Base-by-base conservation (phyloP, 2,888 invertebrate species). In the Cinara cedri region DNA sequence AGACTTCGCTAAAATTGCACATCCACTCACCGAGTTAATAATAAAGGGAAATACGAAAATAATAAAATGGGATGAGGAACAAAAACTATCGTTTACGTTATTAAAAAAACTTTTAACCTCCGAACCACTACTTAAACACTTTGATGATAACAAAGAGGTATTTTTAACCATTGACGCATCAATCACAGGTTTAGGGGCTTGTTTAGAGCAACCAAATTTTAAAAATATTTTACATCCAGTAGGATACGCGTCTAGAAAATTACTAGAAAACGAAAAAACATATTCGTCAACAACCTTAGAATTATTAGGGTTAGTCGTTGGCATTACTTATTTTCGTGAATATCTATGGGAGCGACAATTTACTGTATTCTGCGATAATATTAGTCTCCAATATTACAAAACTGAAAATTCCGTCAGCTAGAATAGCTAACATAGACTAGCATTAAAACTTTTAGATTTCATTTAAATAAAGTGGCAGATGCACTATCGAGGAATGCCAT, bases 271-370 rank as follows among this genome's bases (percentile, higher is more conserved):
- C 9, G 68, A 60, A 60, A 60, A 80, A 26, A 62, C 51, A 6
- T 81, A 72, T 55, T 65, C 49, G 1, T 57, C 80, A 8, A 70
- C 68, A 0, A 80, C 72, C n/a, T n/a, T 81, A 14, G 80, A 81
- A 60, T 24, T 81, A 0, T 55, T 71, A 16, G 72, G 72, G 3
- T 46, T 81, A 34, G 34, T 65, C 16, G 72, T 65, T 26, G 54
- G 26, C 1, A 51, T 74, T 1, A 42, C 6, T 10, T 54, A 81
- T 55, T 81, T 75, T 60, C 14, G 72, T 4, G 55, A 70, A 44
- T 81, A 75, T 26, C 16, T 81, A 21, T 75, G 46, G 6, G 65
- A 60, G 9, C n/a, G 49, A 11, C 6, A 71, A 42, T 78, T 78
- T 14, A 51, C 49, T 4, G 34, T 81, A n/a, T 57, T 9, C 21